These are phyloP conservation scores for Meteorus sp. DNA, from an alignment of 1,140 invertebrate species.

Conservation along the genomic window DNA sequence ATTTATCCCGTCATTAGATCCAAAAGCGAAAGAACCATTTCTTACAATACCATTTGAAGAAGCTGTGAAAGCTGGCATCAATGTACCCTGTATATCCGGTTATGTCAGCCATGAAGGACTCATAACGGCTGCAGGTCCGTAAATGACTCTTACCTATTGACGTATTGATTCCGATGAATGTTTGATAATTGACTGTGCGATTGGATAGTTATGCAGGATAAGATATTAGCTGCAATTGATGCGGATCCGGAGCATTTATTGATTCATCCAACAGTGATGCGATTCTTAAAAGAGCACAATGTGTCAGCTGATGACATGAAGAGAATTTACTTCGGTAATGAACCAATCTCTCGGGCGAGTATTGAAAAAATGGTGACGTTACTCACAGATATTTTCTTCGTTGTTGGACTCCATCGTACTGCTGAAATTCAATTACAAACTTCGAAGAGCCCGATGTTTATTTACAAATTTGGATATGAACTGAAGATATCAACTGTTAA, in stretches of 20 bases:
- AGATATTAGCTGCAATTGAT: neutral
- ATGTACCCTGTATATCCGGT: slow-evolving; percentile 66
- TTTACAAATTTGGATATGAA: slow-evolving; percentile 59
- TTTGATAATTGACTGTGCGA: neutral
- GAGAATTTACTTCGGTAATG: slow-evolving; percentile 47
- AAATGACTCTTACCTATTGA: neutral
- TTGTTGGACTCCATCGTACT: slow-evolving; percentile 19
- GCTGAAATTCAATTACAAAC: slow-evolving; percentile 46
- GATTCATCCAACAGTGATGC: neutral
- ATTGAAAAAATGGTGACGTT: slow-evolving; percentile 8
- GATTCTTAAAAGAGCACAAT: neutral
- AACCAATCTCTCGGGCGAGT: neutral
- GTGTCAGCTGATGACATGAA: slow-evolving; percentile 51
- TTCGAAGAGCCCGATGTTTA: slow-evolving; percentile 46
- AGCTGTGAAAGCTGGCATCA: slow-evolving; percentile 51
- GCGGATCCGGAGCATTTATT: neutral
- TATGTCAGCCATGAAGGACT: slow-evolving; percentile 64
- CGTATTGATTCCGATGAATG: neutral
- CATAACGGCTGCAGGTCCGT: slow-evolving; percentile 37
- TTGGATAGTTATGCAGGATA: neutral
- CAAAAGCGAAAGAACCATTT: slow-evolving; percentile 48
- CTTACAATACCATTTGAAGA: slow-evolving; percentile 44
- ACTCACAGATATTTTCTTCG: neutral
- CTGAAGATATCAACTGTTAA: slow-evolving; percentile 18
- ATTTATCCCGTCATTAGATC: slow-evolving; percentile 42